Evolutionary conservation across 2,113 vertebrate species (phyloP).

Genomic region (Orycteropus afer): DNA sequence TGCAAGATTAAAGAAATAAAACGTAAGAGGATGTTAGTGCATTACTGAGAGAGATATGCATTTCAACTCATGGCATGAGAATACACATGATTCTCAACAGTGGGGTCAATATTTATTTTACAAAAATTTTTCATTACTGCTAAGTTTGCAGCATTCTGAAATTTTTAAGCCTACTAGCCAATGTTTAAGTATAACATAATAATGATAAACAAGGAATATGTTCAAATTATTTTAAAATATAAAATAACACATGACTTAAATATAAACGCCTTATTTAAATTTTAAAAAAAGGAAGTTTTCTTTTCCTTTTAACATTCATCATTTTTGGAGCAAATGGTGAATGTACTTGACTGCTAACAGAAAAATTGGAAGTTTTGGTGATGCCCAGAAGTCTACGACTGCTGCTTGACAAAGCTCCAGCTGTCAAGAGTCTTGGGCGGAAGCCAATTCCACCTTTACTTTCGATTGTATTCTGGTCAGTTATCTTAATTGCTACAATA

Average conservation of each 20-base stretch:
- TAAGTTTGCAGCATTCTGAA: neutral
- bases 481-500: too few species aligned
- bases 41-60: neutral
- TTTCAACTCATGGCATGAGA: neutral
- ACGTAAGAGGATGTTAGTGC: neutral
- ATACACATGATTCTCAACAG: neutral
- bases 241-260: neutral
- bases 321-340: neutral
- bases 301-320: neutral
- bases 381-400: too few species aligned
- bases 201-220: neutral
- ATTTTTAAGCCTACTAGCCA: neutral
- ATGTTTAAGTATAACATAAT: neutral
- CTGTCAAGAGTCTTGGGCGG: too few species aligned
- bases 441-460: too few species aligned
- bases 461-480: too few species aligned
- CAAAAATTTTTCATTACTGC: neutral
- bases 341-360: neutral
- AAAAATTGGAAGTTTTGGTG: neutral
- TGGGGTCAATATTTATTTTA: neutral
- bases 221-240: neutral
- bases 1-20: slow-evolving; percentile 13
- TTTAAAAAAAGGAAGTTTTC: too few species aligned
- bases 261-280: too few species aligned
- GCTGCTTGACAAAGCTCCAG: too few species aligned